phyloP scores from a whole-genome alignment of 2,113 vertebrate genomes.

The Callochromis pleurospilus region DNA sequence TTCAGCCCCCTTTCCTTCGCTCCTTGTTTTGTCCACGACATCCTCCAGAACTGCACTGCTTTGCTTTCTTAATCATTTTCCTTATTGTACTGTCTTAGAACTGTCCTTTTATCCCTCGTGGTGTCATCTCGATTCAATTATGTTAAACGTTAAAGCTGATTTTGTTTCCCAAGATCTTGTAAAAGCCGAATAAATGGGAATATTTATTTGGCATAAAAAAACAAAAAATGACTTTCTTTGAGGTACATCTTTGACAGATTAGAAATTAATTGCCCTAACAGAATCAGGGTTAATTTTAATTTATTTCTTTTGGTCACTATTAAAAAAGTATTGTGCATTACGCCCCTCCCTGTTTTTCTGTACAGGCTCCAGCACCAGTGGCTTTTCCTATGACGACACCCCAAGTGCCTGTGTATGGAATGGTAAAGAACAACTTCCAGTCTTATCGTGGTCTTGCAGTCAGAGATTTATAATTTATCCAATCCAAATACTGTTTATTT shows the following conservation, averaged over 20 bases:
- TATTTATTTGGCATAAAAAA: background rate
- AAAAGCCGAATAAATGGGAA: background rate
- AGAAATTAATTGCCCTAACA: background rate
- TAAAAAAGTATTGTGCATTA: background rate
- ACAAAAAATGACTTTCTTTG: background rate
- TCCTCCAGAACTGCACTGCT: background rate
- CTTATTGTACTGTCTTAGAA: background rate
- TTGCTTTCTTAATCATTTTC: background rate
- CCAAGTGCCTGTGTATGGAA: conserved; percentile 91
- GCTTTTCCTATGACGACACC: conserved; percentile 83
- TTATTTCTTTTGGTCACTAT: background rate
- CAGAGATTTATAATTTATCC: background rate
- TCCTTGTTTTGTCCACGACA: background rate
- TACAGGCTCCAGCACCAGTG: conserved; percentile 81
- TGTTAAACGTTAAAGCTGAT: background rate
- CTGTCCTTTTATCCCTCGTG: background rate
- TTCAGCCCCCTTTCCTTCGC: background rate
- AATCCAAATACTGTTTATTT: background rate
- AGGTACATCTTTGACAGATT: background rate
- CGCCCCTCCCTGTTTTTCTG: background rate
- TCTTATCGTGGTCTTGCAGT: background rate
- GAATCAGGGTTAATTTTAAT: background rate
- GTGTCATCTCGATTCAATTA: background rate
- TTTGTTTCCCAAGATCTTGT: background rate
- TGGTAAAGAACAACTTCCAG: conserved; percentile 69